Conservation (phyloP, 2,888 invertebrate species). For the Lasiommata megera region DNA sequence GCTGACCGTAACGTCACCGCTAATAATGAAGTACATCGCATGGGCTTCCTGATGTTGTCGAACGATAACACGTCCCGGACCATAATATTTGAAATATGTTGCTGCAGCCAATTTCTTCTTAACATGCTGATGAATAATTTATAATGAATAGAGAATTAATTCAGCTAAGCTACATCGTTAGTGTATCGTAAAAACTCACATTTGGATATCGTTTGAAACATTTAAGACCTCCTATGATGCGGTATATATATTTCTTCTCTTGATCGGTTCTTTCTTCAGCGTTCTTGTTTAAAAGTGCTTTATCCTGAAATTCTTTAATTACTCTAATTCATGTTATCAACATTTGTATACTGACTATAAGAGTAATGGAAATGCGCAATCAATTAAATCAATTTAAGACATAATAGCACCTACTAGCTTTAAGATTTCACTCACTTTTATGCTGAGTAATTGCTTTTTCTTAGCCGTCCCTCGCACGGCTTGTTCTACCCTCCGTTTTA, state of each 20-base stretch:
- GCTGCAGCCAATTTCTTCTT: conserved; percentile 82
- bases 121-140: conserved; percentile 78
- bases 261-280: conserved; percentile 77
- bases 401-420: no score
- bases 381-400: no score
- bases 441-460: conserved; percentile 72
- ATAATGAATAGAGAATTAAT: no score
- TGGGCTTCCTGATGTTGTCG: conserved; percentile 82
- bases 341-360: no score
- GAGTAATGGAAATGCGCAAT: no score
- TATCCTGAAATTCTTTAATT: conserved; percentile 74
- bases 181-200: conserved; percentile 66
- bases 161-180: no score
- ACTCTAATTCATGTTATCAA: no score
- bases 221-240: conserved; percentile 81
- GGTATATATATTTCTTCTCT: conserved; percentile 81
- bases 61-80: conserved; percentile 81
- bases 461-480: conserved; percentile 70
- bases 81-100: conserved; percentile 82
- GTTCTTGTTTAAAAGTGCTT: conserved; percentile 80
- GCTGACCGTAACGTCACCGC: conserved; percentile 78
- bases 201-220: conserved; percentile 83
- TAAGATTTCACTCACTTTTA: conserved; percentile 61
- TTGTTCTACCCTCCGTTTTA: conserved; percentile 78
- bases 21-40: conserved; percentile 84